Evolutionary conservation across 2,888 invertebrate species (phyloP).

Genomic region (Thelaira solivaga): DNA sequence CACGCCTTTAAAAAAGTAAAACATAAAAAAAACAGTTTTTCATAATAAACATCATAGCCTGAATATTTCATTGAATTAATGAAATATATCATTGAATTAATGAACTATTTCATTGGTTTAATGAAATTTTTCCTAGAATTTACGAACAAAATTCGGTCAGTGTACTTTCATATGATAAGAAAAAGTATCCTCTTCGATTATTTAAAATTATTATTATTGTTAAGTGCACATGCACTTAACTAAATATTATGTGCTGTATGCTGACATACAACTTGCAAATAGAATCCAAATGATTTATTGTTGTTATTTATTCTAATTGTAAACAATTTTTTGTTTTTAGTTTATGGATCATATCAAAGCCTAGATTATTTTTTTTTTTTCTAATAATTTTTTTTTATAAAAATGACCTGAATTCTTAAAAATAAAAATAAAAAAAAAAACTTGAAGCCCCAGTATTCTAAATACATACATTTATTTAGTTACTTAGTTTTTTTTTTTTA

Average conservation of each 20-base stretch:
- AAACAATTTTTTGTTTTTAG: constrained; percentile 55
- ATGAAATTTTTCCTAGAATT: no score
- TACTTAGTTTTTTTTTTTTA: constrained; percentile 9
- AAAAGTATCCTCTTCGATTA: no score
- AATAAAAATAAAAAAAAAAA: constrained; percentile 11
- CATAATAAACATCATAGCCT: no score
- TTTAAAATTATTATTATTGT: no score
- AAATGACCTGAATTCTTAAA: constrained; percentile 57
- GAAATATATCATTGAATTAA: no score
- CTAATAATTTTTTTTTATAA: constrained; percentile 20
- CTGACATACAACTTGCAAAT: constrained; percentile 29
- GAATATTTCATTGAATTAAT: no score
- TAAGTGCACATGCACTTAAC: background rate
- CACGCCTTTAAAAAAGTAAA: no score
- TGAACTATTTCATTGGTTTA: no score
- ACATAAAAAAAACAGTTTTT: no score
- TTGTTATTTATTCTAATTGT: constrained; percentile 48
- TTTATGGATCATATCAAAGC: constrained; percentile 55
- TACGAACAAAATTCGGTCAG: no score
- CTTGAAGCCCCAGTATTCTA: constrained; percentile 45
- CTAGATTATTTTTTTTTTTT: constrained; percentile 43
- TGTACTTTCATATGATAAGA: no score
- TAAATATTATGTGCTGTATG: background rate
- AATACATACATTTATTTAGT: background rate
- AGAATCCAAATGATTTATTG: constrained; percentile 42